phyloP scores from a whole-genome alignment of 2,113 vertebrate species.

The Cacatua alba region DNA sequence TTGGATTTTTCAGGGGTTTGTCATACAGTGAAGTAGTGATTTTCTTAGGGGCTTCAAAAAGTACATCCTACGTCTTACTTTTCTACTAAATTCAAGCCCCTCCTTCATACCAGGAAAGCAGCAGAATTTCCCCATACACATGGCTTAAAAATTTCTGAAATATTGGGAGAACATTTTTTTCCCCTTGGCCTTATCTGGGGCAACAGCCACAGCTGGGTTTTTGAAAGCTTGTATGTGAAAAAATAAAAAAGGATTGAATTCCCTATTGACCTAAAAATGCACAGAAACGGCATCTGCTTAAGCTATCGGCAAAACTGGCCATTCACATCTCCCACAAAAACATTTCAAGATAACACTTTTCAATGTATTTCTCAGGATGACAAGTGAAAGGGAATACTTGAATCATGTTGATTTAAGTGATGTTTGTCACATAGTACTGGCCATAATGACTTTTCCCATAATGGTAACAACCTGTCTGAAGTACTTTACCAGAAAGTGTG shows the following conservation, averaged over 20 bases:
- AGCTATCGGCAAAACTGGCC: neutral
- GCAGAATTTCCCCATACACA: neutral
- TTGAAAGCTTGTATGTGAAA: neutral
- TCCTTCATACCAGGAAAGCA: neutral
- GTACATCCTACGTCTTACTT: neutral
- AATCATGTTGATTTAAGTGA: neutral
- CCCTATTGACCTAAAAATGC: neutral
- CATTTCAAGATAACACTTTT: neutral
- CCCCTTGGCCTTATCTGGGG: constrained; percentile 4
- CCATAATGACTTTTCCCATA: neutral
- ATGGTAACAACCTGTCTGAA: neutral
- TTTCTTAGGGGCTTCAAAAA: neutral
- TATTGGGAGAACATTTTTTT: neutral
- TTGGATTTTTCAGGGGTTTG: neutral
- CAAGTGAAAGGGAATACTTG: neutral
- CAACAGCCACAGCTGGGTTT: neutral
- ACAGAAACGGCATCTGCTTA: constrained; percentile 10
- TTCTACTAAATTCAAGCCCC: neutral
- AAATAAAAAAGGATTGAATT: neutral
- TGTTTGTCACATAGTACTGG: neutral
- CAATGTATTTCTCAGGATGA: neutral
- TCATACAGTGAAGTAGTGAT: neutral
- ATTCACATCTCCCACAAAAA: neutral
- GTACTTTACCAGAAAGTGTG: neutral
- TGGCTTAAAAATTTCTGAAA: neutral